Conservation (phyloP, 2,797 vertebrate genomes). For the Oceanodroma leucorhoa region DNA sequence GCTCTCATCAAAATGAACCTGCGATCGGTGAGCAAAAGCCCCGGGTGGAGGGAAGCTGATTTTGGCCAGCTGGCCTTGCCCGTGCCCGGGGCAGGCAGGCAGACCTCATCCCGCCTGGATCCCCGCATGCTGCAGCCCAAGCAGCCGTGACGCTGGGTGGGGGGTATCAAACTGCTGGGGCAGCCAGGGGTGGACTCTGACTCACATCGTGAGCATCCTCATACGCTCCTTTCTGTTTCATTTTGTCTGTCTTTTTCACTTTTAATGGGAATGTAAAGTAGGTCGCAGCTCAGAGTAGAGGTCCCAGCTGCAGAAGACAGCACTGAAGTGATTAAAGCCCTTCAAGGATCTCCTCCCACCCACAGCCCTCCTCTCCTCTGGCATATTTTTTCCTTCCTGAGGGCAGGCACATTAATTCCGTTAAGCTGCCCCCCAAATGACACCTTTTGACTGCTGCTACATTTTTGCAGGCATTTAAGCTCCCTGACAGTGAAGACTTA, state of each 20-base stretch:
- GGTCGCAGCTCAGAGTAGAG: background rate
- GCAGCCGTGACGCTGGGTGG: rapidly evolving
- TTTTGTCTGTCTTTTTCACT: background rate
- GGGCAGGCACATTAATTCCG: background rate
- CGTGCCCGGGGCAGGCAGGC: background rate
- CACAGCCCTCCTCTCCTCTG: background rate
- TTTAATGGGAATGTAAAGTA: background rate
- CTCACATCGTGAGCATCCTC: background rate
- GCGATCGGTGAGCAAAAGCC: background rate
- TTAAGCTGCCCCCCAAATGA: background rate
- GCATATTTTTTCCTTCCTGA: background rate
- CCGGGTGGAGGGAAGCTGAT: background rate
- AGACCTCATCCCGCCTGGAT: background rate
- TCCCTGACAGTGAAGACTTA: slow-evolving; percentile 48
- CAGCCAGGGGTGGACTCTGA: background rate
- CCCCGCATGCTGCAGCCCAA: background rate
- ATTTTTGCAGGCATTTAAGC: background rate
- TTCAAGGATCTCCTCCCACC: background rate
- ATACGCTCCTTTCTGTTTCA: background rate
- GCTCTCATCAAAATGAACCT: background rate
- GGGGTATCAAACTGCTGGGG: background rate
- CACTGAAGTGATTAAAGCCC: background rate
- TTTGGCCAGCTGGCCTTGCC: background rate
- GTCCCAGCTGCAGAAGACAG: background rate
- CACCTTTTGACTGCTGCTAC: background rate